Percentiles rank a stretch among this genome's conserved stretches.
Conservation (phyloP, 2,797 vertebrate species). For the Danio albolineatus region DNA sequence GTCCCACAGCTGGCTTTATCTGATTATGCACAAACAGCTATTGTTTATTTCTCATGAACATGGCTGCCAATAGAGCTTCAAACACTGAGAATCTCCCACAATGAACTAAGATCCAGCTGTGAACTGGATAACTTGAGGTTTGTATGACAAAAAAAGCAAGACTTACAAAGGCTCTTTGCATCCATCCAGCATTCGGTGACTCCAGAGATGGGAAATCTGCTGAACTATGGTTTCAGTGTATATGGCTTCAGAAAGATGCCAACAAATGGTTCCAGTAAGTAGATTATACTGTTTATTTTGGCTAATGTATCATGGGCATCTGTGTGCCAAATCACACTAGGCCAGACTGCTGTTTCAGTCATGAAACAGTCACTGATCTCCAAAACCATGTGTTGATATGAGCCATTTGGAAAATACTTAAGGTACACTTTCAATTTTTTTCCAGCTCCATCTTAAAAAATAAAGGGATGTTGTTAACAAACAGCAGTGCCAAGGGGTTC, state of each 20-base stretch:
- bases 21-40: constrained; percentile 18
- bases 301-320: not conserved
- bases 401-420: constrained; percentile 21
- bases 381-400: constrained; percentile 1
- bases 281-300: constrained; percentile 4
- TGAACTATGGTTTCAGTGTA: not conserved
- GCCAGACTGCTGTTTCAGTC: not conserved
- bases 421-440: constrained; percentile 13
- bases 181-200: not conserved
- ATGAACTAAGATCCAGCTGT: constrained; percentile 38
- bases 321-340: not conserved
- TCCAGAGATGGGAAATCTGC: not conserved
- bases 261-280: not conserved
- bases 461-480: not conserved
- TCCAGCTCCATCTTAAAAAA: constrained; percentile 1
- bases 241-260: not conserved
- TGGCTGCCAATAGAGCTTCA: constrained; percentile 30
- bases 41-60: constrained; percentile 23
- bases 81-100: constrained; percentile 23
- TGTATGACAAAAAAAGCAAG: not conserved
- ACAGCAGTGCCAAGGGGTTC: constrained; percentile 10
- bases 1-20: constrained; percentile 19
- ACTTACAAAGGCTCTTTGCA: constrained; percentile 2
- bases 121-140: constrained; percentile 28
- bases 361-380: not conserved